Base-by-base conservation (phyloP, 2,797 vertebrate species). In the Cygnus olor region DNA sequence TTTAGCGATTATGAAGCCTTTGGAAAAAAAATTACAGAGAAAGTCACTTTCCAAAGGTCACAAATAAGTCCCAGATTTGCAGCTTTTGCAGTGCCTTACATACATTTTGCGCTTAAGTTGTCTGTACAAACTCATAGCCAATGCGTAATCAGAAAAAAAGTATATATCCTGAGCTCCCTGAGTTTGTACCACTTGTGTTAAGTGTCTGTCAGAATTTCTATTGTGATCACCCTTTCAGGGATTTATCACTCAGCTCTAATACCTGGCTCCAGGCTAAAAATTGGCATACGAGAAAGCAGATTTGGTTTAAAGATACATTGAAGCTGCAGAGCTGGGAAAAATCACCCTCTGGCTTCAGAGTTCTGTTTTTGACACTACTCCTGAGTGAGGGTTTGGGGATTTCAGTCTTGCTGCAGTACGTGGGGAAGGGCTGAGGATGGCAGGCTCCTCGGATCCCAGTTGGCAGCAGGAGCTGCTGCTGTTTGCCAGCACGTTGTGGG, bases 191-290 rank as follows among this genome's bases (percentile, higher is more conserved):
- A 24, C 85, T 49, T 49, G 66, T 90, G 94, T 76, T 96, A 88
- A 94, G 71, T 92, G 96, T 96, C 97, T 95, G 96, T 97, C 97
- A 97, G 95, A 77, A 47, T 96, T 97, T 92, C 97, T 96, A 51
- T 74, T 95, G 96, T 90, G 94, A 90, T 96, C 93, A 86, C 92
- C 95, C 81, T 97, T 96, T 80, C 97, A 95, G 91, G 97, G 96
- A 97, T 97, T 98, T 98, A 97, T 97, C 95, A 91, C 94, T 98
- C 96, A 94, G 90, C 96, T 97, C 90, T 97, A 93, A 97, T 96
- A 95, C 96, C 93, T 96, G 90, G 95, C 97, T 98, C 82, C 64
- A 61, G 96, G 96, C 97, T 97, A 96, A 96, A 92, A 95, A 96
- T 82, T 94, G 96, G 96, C 93, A 88, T 95, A 91, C 90, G 84